phyloP scores from a whole-genome alignment of 2,113 vertebrate species.

The Stigmatopora nigra region DNA sequence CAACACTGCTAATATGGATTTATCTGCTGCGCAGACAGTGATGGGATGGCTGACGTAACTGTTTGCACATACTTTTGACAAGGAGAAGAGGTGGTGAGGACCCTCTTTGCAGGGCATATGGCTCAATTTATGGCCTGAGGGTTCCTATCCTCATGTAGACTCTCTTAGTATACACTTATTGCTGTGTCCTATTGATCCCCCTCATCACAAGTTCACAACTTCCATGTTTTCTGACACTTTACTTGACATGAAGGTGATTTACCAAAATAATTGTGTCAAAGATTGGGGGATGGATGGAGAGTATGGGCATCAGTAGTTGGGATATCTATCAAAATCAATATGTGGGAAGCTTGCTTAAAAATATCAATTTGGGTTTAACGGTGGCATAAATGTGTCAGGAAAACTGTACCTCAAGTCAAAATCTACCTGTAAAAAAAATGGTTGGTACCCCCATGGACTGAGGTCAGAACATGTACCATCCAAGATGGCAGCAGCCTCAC shows the following conservation, averaged over 20 bases:
- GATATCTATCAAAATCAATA: not conserved
- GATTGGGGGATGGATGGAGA: conserved; percentile 49
- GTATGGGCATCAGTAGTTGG: conserved; percentile 15
- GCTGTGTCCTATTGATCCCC: conserved; percentile 72
- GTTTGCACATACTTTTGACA: conserved; percentile 58
- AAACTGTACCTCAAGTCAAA: too few relatives aligned
- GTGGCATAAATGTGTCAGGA: too few relatives aligned
- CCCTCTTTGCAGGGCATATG: conserved; percentile 37
- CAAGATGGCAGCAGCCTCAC: too few relatives aligned
- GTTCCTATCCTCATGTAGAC: conserved; percentile 59
- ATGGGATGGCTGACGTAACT: conserved; percentile 62
- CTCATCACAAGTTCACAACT: conserved; percentile 71
- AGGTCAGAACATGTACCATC: too few relatives aligned
- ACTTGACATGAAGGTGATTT: conserved; percentile 71
- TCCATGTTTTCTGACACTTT: conserved; percentile 63
- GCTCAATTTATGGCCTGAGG: conserved; percentile 62
- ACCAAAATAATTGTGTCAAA: conserved; percentile 70
- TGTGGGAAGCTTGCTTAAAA: too few relatives aligned
- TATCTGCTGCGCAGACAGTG: conserved; percentile 59
- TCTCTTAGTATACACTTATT: conserved; percentile 55
- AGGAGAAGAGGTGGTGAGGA: conserved; percentile 38
- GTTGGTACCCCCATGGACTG: too few relatives aligned
- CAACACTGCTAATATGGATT: conserved; percentile 69
- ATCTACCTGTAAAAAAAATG: too few relatives aligned
- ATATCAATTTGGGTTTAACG: too few relatives aligned